Conservation (phyloP, 2,797 vertebrate species). For the Brachyrhaphis roseni region DNA sequence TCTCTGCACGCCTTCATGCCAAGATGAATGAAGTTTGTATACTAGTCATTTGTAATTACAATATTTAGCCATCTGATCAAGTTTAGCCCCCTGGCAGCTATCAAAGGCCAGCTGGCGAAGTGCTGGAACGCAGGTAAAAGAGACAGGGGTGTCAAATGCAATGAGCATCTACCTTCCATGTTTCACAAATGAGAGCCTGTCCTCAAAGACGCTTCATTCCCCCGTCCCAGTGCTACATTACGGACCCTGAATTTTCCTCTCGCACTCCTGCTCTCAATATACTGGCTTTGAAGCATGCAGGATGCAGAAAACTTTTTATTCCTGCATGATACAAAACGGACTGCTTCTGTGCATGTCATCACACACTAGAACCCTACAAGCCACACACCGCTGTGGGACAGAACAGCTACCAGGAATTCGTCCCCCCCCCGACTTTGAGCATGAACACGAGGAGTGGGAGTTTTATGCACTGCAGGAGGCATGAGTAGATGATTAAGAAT, state of each 20-base stretch:
- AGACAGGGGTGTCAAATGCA: constrained; percentile 76
- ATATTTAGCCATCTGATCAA: constrained; percentile 75
- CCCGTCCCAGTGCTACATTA: constrained; percentile 42
- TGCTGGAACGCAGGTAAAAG: constrained; percentile 74
- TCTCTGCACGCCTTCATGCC: constrained; percentile 60
- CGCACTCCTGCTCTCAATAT: constrained; percentile 83
- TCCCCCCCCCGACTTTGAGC: constrained; percentile 50
- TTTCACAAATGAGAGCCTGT: constrained; percentile 59
- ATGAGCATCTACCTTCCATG: constrained; percentile 62
- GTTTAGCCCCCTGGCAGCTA: constrained; percentile 68
- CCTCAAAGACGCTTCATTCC: constrained; percentile 21
- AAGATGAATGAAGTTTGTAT: constrained; percentile 72
- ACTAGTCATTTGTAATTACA: constrained; percentile 75
- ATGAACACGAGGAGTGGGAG: constrained; percentile 65
- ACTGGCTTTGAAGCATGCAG: constrained; percentile 85
- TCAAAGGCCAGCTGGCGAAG: constrained; percentile 70
- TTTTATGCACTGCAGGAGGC: constrained; percentile 63
- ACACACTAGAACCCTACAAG: constrained; percentile 63
- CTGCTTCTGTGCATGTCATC: constrained; percentile 78
- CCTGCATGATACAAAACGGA: constrained; percentile 79
- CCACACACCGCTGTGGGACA: constrained; percentile 45
- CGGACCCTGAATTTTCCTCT: constrained; percentile 45
- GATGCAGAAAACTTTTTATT: constrained; percentile 76
- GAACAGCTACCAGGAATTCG: constrained; percentile 37
- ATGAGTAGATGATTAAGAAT: constrained; percentile 57